A percentile compares a stretch with the other conserved stretches of the same genome.
Evolutionary conservation across 2,113 vertebrate species (phyloP).

Genomic region (Octodon degus): DNA sequence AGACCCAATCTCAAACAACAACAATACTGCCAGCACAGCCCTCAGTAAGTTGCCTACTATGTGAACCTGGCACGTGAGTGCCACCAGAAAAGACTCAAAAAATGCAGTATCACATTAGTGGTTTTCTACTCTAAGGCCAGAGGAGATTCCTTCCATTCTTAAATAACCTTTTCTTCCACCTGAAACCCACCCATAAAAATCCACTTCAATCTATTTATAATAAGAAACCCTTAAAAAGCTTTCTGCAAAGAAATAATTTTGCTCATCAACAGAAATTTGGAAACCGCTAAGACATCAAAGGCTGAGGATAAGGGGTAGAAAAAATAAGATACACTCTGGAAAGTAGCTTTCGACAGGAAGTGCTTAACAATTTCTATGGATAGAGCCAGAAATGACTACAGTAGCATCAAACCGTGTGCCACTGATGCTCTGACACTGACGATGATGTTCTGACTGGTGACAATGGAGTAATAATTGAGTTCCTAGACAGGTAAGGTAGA

Average conservation of each 20-base stretch:
- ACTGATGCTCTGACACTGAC: background rate
- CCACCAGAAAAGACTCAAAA: background rate
- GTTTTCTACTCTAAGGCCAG: background rate
- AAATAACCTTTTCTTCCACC: background rate
- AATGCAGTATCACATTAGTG: background rate
- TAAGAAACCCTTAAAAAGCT: background rate
- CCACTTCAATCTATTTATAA: background rate
- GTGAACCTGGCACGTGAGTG: background rate
- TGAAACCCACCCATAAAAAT: background rate
- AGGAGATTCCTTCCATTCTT: background rate
- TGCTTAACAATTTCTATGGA: background rate
- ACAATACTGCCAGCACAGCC: background rate
- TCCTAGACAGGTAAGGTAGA: background rate
- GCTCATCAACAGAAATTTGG: background rate
- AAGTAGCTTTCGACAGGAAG: background rate
- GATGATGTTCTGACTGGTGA: background rate
- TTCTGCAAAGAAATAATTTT: constrained; percentile 11
- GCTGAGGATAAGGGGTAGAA: background rate
- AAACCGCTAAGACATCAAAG: constrained; percentile 7
- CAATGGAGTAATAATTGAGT: background rate
- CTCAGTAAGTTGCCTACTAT: background rate
- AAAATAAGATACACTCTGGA: constrained; percentile 12
- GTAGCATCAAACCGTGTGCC: background rate
- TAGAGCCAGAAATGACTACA: background rate
- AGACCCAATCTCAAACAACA: background rate